phyloP scores from a whole-genome alignment of 2,888 invertebrate species.

The Andrena haemorrhoa region DNA sequence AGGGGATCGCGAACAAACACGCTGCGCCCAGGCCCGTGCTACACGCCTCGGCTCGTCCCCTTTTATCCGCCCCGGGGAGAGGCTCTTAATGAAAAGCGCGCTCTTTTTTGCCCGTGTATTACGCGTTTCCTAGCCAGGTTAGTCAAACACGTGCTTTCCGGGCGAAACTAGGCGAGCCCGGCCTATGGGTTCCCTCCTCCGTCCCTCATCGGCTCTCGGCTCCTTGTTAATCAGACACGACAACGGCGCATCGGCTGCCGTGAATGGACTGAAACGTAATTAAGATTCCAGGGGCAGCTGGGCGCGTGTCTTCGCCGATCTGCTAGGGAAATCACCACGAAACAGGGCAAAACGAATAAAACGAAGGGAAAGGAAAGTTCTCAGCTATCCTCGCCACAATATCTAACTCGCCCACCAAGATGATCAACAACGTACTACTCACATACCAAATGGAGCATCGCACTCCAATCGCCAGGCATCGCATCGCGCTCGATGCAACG shows the following conservation, averaged over 20 bases:
- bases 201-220: not conserved
- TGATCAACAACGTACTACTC: not conserved
- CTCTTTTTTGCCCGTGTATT: constrained; percentile 28
- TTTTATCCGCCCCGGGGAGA: constrained; percentile 28
- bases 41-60: constrained; percentile 7
- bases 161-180: constrained; percentile 20
- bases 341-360: constrained; percentile 4
- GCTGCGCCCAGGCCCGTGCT: not conserved
- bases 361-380: not conserved
- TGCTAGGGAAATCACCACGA: constrained; percentile 7
- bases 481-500: not conserved
- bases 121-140: constrained; percentile 27
- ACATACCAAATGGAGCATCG: not conserved
- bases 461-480: not conserved
- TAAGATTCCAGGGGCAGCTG: constrained; percentile 76
- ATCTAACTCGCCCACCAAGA: not conserved
- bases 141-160: constrained; percentile 39
- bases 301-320: constrained; percentile 48
- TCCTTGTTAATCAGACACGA: constrained; percentile 68
- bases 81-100: constrained; percentile 39
- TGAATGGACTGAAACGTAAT: constrained; percentile 77
- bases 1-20: constrained; percentile 27
- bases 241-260: constrained; percentile 70
- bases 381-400: too few species aligned
- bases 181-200: not conserved